Evolutionary conservation across 2,113 vertebrate genomes (phyloP).

Genomic region (Eurypyga helias): DNA sequence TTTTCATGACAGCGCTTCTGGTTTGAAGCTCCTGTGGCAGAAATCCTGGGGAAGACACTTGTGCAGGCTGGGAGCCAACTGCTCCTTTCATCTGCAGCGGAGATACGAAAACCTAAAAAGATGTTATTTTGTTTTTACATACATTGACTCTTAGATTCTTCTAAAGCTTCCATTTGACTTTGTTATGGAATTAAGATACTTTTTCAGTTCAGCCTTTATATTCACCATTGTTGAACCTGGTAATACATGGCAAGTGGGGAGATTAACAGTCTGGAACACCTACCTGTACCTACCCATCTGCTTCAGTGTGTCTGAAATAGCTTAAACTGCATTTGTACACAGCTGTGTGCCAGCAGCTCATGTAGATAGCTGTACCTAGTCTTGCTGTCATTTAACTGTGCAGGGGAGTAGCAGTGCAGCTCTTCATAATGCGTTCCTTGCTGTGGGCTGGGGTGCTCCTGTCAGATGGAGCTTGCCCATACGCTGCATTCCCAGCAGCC

Average conservation of each 20-base stretch:
- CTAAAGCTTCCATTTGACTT: background rate
- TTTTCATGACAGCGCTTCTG: background rate
- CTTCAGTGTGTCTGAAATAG: background rate
- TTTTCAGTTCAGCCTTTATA: background rate
- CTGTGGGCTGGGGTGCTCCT: background rate
- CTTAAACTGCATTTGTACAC: background rate
- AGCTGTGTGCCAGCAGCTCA: background rate
- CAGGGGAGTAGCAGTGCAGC: background rate
- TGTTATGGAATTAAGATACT: background rate
- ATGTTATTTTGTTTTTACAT: background rate
- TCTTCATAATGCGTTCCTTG: background rate
- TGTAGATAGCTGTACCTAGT: background rate
- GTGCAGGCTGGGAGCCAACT: background rate
- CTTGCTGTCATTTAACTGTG: background rate
- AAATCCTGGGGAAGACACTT: constrained; percentile 3
- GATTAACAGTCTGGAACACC: background rate
- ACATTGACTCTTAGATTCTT: background rate
- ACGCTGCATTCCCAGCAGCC: background rate
- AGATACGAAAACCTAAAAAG: background rate
- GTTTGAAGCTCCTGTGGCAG: background rate
- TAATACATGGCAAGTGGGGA: background rate
- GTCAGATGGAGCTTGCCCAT: background rate
- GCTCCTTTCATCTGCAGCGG: background rate
- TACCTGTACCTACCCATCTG: background rate
- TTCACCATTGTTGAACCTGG: background rate